phyloP scores from a whole-genome alignment of 1,140 invertebrate species.

The Cataglyphis hispanica region DNA sequence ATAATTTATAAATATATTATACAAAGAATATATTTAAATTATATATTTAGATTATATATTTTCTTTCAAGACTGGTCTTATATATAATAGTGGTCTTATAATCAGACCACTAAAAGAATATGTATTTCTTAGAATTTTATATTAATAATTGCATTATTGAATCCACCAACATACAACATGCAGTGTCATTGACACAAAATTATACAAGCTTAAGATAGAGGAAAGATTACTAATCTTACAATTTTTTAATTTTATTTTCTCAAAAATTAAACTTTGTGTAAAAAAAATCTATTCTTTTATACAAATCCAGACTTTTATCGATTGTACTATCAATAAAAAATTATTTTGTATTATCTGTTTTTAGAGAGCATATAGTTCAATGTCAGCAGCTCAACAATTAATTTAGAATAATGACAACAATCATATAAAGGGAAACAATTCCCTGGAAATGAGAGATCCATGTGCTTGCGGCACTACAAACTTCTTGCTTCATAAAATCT shows the following conservation, averaged over 20 bases:
- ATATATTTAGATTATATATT: no score
- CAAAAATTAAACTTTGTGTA: background rate
- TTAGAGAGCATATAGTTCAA: constrained; percentile 2
- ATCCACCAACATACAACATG: background rate
- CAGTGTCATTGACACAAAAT: background rate
- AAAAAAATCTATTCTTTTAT: constrained; percentile 27
- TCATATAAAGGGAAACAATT: background rate
- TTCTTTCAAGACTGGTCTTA: no score
- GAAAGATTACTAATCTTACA: constrained; percentile 24
- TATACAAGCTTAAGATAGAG: background rate
- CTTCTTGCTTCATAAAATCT: constrained; percentile 44
- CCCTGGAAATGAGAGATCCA: background rate
- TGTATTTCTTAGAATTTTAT: background rate
- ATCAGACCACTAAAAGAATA: constrained; percentile 15
- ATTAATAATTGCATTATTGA: constrained; percentile 7
- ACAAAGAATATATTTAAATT: background rate
- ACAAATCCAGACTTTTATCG: background rate
- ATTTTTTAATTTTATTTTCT: background rate
- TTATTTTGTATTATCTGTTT: background rate
- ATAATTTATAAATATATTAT: constrained; percentile 24
- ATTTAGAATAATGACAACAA: constrained; percentile 2
- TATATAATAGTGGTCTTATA: no score
- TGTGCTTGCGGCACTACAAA: constrained; percentile 48
- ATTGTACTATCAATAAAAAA: constrained; percentile 9
- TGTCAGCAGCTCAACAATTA: constrained; percentile 17